Evolutionary conservation across 2,888 invertebrate genomes (phyloP).

Genomic region (Tetanocera ferruginea): DNA sequence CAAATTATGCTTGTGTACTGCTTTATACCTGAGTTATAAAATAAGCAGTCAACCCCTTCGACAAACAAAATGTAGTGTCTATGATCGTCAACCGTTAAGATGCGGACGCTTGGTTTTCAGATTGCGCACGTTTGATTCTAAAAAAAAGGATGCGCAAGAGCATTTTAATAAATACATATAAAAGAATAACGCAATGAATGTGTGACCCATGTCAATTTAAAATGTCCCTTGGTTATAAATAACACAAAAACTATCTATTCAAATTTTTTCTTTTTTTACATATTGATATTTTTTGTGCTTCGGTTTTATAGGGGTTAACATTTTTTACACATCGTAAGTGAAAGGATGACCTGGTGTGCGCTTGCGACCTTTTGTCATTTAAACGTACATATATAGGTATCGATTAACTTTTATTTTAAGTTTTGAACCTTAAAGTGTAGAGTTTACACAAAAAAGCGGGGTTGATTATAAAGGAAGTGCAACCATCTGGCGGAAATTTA

Average conservation of each 20-base stretch:
- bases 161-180: neutral
- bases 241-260: neutral
- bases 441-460: neutral
- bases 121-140: conserved; percentile 13
- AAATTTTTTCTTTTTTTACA: conserved; percentile 18
- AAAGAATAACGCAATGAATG: neutral
- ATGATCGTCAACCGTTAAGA: conserved; percentile 6
- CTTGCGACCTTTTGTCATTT: neutral
- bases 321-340: conserved; percentile 3
- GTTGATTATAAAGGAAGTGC: no score
- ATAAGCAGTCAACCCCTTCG: neutral
- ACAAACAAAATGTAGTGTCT: neutral
- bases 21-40: neutral
- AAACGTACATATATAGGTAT: neutral
- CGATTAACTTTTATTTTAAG: neutral
- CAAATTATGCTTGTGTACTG: neutral
- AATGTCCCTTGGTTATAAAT: neutral
- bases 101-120: conserved; percentile 22
- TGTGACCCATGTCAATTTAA: conserved; percentile 23
- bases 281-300: conserved; percentile 13
- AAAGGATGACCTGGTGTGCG: neutral
- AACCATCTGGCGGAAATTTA: no score
- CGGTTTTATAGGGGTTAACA: conserved; percentile 14
- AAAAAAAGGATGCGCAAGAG: conserved; percentile 15
- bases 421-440: neutral